Percentiles rank a stretch among this genome's conserved stretches.
Evolutionary conservation across 2,888 invertebrate genomes (phyloP).

Genomic region (Hirudinaria manillensis): DNA sequence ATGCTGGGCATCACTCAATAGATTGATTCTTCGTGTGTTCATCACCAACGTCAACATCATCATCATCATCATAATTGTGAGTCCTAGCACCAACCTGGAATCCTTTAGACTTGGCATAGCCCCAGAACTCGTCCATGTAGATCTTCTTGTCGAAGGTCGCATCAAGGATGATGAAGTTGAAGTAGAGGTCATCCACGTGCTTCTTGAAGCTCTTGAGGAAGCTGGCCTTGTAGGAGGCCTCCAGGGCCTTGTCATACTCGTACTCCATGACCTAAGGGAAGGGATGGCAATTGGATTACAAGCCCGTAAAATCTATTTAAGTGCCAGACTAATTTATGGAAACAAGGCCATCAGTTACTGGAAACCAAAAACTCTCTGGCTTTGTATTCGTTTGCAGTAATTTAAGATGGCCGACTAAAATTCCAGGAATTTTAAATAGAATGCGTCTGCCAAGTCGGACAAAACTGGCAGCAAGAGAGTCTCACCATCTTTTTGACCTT

Average conservation of each 20-base stretch:
- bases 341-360: neutral
- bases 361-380: neutral
- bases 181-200: constrained; percentile 80
- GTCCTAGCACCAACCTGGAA: constrained; percentile 78
- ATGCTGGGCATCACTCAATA: too few species aligned
- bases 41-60: neutral
- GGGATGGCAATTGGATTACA: neutral
- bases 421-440: too few species aligned
- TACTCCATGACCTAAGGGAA: constrained; percentile 68
- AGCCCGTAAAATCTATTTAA: neutral
- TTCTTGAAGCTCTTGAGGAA: constrained; percentile 83
- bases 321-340: neutral
- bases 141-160: constrained; percentile 72
- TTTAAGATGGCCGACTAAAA: too few species aligned
- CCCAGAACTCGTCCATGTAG: constrained; percentile 81
- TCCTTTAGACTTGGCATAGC: constrained; percentile 70
- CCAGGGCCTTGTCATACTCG: constrained; percentile 79
- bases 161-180: constrained; percentile 85
- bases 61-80: too few species aligned
- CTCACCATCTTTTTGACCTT: constrained; percentile 62
- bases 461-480: too few species aligned
- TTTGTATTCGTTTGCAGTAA: too few species aligned
- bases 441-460: too few species aligned
- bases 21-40: too few species aligned
- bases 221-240: constrained; percentile 73